Base-by-base conservation (phyloP, 2,113 vertebrate species). In the Loxodonta africana region DNA sequence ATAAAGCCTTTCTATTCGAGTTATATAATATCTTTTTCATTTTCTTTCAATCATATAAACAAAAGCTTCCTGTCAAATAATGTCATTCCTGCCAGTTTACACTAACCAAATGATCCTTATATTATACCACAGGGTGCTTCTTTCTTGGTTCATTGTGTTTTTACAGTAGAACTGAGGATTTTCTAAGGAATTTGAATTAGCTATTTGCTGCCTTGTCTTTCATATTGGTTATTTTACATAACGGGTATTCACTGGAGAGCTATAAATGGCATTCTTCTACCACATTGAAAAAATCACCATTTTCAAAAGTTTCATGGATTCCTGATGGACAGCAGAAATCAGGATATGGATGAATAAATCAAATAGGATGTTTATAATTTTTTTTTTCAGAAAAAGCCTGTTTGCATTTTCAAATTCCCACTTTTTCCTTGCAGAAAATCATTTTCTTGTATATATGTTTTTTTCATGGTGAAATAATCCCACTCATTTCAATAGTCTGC, bases 61-160 rank as follows among this genome's bases (percentile, higher is more conserved):
- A 98, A 97, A 97, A 97, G 8, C 37, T 97, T 97, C 63, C 48
- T 94, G 88, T 96, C 67, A 90, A 97, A 97, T 89, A 23, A 94
- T 93, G 95, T 73, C 26, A 90, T 95, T 95, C 62, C n/a, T 97
- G 41, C 21, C 87, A 94, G 67, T 98, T 98, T 95, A 92, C 41
- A 86, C 20, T 90, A 90, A 87, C 95, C 90, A 97, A 96, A 97
- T 96, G 89, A 98, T 97, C 41, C n/a, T 14, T 77, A 48, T 60
- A 10, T 76, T 88, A 33, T 2, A 83, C 25, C 20, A 53, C 80
- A 83, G 62, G 17, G 46, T 92, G 10, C 76, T 94, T 95, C 37
- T 30, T 77, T 93, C 53, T 80, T 81, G 26, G 23, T 77, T 93
- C 30, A 60, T 51, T 71, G 0, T 60, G 15, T 46, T 21, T 91